Evolutionary conservation across 2,888 invertebrate species (phyloP).

Genomic region (Eupeodes luniger): DNA sequence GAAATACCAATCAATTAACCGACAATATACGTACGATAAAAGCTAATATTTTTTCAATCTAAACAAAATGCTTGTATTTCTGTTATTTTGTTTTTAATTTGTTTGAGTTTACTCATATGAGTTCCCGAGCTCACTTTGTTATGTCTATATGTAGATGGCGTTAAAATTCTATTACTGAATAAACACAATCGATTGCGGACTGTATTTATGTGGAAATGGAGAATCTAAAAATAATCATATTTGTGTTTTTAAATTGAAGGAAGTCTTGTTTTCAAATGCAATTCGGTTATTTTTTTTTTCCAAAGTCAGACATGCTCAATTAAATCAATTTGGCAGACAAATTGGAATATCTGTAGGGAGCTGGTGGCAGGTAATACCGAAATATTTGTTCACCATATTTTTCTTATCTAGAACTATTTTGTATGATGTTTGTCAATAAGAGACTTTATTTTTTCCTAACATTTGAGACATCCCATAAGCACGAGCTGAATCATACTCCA

Average conservation of each 20-base stretch:
- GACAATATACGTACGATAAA: background rate
- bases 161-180: background rate
- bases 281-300: background rate
- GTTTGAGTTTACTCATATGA: too few relatives aligned
- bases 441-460: too few relatives aligned
- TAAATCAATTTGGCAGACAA: conserved; percentile 3
- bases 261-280: background rate
- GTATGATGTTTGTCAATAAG: too few relatives aligned
- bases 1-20: background rate
- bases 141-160: background rate
- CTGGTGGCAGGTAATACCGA: background rate
- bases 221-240: background rate
- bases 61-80: background rate
- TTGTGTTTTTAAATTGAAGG: background rate
- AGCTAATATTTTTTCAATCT: background rate
- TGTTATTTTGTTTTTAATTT: background rate
- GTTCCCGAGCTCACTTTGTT: too few relatives aligned
- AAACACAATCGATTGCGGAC: background rate
- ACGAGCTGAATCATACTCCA: too few relatives aligned
- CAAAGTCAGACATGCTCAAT: background rate
- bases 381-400: too few relatives aligned
- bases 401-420: too few relatives aligned
- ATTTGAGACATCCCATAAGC: too few relatives aligned
- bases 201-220: background rate
- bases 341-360: background rate